Evolutionary conservation across 2,113 vertebrate genomes (phyloP).

Genomic region (Todiramphus chloris): DNA sequence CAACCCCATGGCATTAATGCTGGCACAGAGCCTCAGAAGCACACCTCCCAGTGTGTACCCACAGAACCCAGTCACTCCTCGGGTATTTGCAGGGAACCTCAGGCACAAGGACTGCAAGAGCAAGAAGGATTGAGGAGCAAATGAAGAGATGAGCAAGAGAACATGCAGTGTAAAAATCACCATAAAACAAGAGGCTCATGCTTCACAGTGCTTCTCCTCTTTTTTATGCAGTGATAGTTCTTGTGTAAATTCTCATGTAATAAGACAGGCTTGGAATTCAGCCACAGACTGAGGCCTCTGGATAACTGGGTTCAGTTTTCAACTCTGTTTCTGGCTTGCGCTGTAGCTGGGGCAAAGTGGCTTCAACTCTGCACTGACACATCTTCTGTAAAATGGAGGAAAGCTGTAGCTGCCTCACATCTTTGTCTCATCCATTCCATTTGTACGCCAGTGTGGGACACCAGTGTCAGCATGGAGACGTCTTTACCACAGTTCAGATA

Average conservation of each 20-base stretch:
- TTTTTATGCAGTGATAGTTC: background rate
- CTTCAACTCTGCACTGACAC: background rate
- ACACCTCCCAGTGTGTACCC: background rate
- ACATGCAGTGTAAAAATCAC: background rate
- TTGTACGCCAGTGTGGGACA: background rate
- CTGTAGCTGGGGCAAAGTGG: background rate
- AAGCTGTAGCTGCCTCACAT: accelerated
- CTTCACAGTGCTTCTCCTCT: background rate
- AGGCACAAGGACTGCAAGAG: background rate
- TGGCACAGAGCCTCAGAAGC: background rate
- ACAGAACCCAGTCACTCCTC: background rate
- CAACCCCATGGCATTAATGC: background rate
- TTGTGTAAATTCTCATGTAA: background rate
- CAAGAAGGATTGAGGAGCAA: background rate
- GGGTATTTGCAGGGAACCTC: background rate
- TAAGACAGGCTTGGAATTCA: background rate
- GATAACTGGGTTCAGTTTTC: background rate
- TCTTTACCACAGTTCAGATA: background rate
- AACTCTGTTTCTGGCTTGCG: background rate
- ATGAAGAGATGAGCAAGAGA: background rate
- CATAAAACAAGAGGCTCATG: background rate
- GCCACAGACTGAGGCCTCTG: background rate
- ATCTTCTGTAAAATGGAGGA: background rate
- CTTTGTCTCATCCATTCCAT: background rate
- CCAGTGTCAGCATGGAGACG: background rate